Evolutionary conservation across 2,113 vertebrate species (phyloP).

Genomic region (Mastomys coucha): DNA sequence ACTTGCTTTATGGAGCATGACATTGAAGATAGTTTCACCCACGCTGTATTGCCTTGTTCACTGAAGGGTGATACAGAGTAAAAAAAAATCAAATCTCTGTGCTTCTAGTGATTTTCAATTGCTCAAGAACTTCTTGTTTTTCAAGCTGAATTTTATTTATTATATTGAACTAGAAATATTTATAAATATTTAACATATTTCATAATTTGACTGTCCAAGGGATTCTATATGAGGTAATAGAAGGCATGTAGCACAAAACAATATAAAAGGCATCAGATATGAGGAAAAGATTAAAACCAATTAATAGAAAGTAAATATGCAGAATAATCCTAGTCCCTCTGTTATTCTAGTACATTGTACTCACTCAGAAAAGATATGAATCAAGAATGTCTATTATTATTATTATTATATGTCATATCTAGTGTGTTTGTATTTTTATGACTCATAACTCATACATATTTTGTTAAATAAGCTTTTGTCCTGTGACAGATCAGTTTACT

Average conservation of each 20-base stretch:
- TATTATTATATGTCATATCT: neutral
- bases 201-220: neutral
- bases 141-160: neutral
- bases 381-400: neutral
- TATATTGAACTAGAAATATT: neutral
- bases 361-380: neutral
- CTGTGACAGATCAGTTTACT: neutral
- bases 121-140: neutral
- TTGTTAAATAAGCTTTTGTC: neutral
- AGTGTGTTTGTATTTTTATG: neutral
- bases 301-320: neutral
- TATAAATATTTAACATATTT: neutral
- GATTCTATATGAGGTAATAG: neutral
- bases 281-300: neutral
- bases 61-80: neutral
- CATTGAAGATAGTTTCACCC: slow-evolving; percentile 15
- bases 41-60: slow-evolving; percentile 34
- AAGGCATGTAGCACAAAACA: neutral
- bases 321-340: neutral
- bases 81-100: neutral
- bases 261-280: neutral
- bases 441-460: neutral
- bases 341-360: neutral
- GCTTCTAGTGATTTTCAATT: neutral
- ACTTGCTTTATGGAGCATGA: slow-evolving; percentile 62